These are phyloP conservation scores for Acipenser ruthenus DNA, from an alignment of 2,797 vertebrate species.

Conservation along the genomic window DNA sequence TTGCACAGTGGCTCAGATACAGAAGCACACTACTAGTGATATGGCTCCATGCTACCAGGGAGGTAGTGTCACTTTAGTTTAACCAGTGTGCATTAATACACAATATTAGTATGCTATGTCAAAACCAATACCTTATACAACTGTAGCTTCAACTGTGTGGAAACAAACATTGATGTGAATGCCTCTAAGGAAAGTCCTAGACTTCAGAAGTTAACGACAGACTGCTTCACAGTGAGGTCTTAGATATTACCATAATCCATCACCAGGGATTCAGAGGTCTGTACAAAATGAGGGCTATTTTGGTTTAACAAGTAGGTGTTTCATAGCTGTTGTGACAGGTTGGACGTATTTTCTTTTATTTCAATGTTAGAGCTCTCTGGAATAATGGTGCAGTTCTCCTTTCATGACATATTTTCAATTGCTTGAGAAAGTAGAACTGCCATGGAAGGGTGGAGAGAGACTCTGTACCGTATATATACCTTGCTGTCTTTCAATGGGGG, in stretches of 20 bases:
- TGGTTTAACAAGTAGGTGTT: not conserved
- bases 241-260: not conserved
- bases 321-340: not conserved
- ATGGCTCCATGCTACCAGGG: not conserved
- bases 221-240: not conserved
- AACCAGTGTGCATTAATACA: not conserved
- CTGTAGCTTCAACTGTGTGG: too few species aligned
- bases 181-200: not conserved
- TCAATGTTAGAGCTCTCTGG: not conserved
- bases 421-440: not conserved
- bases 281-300: not conserved
- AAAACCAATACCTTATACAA: too few species aligned
- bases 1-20: too few species aligned
- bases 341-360: not conserved
- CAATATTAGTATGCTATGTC: too few species aligned
- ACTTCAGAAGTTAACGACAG: not conserved
- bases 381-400: not conserved
- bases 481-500: not conserved
- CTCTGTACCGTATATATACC: not conserved
- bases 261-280: not conserved
- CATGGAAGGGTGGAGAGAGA: not conserved
- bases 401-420: not conserved
- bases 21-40: too few species aligned
- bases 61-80: constrained; percentile 1
- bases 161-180: not conserved